phyloP scores from a whole-genome alignment of 2,888 invertebrate genomes.

The Thecocarcelia acutangulata region DNA sequence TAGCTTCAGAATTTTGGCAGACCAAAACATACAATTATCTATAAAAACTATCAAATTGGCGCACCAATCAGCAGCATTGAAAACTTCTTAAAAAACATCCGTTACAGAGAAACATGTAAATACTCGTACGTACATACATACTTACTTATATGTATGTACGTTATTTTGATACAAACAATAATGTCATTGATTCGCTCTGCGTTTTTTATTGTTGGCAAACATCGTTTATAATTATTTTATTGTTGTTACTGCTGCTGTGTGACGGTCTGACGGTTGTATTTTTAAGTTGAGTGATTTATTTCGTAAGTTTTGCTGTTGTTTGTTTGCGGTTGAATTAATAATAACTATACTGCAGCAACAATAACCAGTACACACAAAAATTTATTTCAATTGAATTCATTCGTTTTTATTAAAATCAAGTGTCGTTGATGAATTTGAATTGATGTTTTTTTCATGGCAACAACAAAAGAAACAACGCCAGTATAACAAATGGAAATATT shows the following conservation, averaged over 20 bases:
- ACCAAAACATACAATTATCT: too few species aligned
- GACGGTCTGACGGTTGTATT: constrained; percentile 16
- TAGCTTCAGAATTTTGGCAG: too few species aligned
- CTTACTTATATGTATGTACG: background rate
- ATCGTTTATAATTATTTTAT: constrained; percentile 34
- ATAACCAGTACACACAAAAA: constrained; percentile 67
- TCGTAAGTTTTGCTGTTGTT: constrained; percentile 48
- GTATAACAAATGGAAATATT: constrained; percentile 12
- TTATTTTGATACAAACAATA: constrained; percentile 21
- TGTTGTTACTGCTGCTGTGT: constrained; percentile 22
- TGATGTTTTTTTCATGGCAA: constrained; percentile 42
- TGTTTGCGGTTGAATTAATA: constrained; percentile 48
- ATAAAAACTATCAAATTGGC: too few species aligned
- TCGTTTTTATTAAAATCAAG: constrained; percentile 77
- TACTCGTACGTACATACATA: background rate
- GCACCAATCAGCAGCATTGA: too few species aligned
- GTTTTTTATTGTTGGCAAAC: constrained; percentile 13
- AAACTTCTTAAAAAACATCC: too few species aligned
- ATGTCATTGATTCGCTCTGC: constrained; percentile 56
- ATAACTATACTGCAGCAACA: constrained; percentile 35
- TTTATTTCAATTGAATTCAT: constrained; percentile 77
- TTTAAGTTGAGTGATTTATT: constrained; percentile 54
- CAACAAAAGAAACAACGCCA: constrained; percentile 32
- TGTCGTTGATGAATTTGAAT: constrained; percentile 72
- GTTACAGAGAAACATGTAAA: too few species aligned